Evolutionary conservation across 92 coral and sea anemone genomes (phyloP).

Genomic region (Palythoa heliodiscus): DNA sequence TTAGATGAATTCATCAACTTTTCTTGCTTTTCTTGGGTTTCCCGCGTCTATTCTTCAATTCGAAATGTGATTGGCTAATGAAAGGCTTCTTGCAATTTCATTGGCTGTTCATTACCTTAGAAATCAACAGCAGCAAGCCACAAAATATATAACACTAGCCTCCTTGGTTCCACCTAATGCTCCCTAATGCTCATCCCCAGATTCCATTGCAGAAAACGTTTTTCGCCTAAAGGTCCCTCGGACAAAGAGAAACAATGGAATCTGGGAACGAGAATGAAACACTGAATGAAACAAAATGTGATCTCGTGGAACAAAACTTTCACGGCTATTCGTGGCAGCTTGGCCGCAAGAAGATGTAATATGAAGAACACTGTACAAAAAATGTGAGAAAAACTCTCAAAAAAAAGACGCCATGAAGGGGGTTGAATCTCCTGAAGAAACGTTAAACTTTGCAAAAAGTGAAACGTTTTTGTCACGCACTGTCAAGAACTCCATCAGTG

Average conservation of each 20-base stretch:
- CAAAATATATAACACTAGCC: background rate
- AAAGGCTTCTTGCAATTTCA: slow-evolving; percentile 22
- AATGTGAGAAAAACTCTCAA: background rate
- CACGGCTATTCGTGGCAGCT: no score
- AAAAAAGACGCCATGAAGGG: slow-evolving; percentile 11
- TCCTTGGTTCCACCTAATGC: no score
- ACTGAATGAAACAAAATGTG: no score
- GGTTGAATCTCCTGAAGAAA: background rate
- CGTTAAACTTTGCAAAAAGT: background rate
- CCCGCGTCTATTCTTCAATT: slow-evolving; percentile 59
- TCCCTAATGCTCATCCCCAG: no score
- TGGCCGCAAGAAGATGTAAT: no score
- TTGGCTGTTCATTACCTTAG: slow-evolving; percentile 57
- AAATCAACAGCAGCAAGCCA: slow-evolving; percentile 30
- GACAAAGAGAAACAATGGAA: no score
- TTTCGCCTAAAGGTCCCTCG: no score
- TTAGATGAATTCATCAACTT: slow-evolving; percentile 13
- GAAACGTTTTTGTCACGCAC: slow-evolving; percentile 72
- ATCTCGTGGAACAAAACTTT: no score
- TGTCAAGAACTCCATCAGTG: slow-evolving; percentile 73
- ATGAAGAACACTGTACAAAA: background rate
- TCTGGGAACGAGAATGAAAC: no score
- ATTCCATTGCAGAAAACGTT: no score
- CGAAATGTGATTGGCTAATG: slow-evolving; percentile 57
- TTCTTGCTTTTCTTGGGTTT: slow-evolving; percentile 29